Conservation (phyloP, 2,797 vertebrate genomes). For the Cossypha heuglini region DNA sequence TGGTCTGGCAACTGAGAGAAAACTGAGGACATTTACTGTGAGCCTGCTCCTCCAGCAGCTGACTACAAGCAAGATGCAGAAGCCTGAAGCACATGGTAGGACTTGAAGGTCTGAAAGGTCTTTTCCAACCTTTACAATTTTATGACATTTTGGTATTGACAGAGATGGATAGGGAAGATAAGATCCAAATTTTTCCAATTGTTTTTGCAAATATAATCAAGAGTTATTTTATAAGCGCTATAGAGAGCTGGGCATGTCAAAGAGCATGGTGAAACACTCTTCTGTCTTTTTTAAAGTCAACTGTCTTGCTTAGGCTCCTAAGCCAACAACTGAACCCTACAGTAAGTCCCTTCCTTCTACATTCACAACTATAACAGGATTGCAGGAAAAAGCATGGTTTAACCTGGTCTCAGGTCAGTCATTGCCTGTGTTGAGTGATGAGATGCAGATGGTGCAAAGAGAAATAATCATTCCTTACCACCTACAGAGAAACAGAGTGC, state of each 20-base stretch:
- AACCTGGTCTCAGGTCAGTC: background rate
- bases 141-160: background rate
- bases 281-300: background rate
- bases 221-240: background rate
- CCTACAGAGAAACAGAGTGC: background rate
- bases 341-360: background rate
- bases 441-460: background rate
- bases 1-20: background rate
- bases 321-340: background rate
- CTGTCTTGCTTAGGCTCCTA: background rate
- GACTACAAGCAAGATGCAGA: background rate
- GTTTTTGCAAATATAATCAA: background rate
- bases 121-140: background rate
- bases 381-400: background rate
- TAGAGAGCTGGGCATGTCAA: background rate
- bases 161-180: background rate
- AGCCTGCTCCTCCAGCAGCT: background rate
- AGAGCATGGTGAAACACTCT: background rate
- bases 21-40: background rate
- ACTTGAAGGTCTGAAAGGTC: background rate
- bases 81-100: background rate
- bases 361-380: fast-evolving
- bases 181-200: background rate
- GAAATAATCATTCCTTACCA: background rate
- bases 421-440: background rate